Evolutionary conservation across 1,140 invertebrate species (phyloP).

Genomic region (Aradophagus sp.): DNA sequence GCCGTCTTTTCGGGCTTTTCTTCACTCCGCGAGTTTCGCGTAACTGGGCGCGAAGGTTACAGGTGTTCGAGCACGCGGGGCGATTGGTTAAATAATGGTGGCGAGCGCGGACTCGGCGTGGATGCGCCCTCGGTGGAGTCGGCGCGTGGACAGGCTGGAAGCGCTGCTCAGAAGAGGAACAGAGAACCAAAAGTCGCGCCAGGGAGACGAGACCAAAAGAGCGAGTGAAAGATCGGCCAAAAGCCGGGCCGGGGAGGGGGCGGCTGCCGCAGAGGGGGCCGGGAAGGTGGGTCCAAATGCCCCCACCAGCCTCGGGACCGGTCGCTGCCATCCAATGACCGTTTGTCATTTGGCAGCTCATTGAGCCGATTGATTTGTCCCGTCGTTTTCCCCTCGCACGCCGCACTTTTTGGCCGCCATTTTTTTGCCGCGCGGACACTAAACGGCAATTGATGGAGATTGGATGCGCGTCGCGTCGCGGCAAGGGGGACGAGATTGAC

Average conservation of each 20-base stretch:
- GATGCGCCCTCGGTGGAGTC: constrained; percentile 64
- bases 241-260: constrained; percentile 8
- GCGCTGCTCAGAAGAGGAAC: constrained; percentile 43
- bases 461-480: too few relatives aligned
- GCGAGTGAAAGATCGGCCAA: constrained; percentile 38
- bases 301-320: constrained; percentile 42
- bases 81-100: constrained; percentile 50
- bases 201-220: constrained; percentile 34
- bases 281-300: constrained; percentile 59
- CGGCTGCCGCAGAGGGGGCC: constrained; percentile 24
- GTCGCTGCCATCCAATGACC: constrained; percentile 58
- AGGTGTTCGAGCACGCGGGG: constrained; percentile 58
- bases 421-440: too few relatives aligned
- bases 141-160: constrained; percentile 62
- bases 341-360: constrained; percentile 58
- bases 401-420: too few relatives aligned
- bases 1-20: too few relatives aligned
- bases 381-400: too few relatives aligned
- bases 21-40: too few relatives aligned
- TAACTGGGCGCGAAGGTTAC: constrained; percentile 45
- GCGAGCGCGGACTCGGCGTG: constrained; percentile 33
- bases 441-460: too few relatives aligned
- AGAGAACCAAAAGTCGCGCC: constrained; percentile 35
- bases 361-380: constrained; percentile 45
- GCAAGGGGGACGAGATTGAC: too few relatives aligned